These are phyloP conservation scores for Heteromyza rotundicornis DNA, from an alignment of 2,888 invertebrate genomes.

Conservation along the genomic window DNA sequence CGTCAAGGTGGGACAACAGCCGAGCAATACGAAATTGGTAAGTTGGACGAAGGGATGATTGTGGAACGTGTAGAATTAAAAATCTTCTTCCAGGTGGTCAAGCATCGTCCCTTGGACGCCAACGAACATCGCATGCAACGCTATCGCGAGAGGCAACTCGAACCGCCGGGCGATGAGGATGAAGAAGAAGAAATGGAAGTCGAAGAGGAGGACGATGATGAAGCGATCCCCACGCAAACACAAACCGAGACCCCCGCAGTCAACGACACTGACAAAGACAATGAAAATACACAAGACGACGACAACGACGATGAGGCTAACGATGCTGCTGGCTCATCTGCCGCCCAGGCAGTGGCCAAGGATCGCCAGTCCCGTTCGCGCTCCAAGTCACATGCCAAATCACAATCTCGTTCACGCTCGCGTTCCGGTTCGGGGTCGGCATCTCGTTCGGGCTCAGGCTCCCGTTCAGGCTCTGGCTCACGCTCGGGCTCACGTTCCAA, in stretches of 20 bases:
- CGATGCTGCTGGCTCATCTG: constrained; percentile 49
- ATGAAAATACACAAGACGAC: too few relatives aligned
- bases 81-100: constrained; percentile 65
- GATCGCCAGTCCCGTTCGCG: constrained; percentile 54
- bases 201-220: constrained; percentile 64
- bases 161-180: constrained; percentile 79
- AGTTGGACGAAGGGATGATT: constrained; percentile 6
- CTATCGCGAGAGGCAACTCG: constrained; percentile 84
- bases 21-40: constrained; percentile 69
- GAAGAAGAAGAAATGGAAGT: constrained; percentile 72
- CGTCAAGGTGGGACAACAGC: constrained; percentile 74
- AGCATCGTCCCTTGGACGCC: constrained; percentile 85
- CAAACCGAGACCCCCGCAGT: neutral
- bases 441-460: constrained; percentile 39
- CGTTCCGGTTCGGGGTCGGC: constrained; percentile 37
- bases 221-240: constrained; percentile 24
- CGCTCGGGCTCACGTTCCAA: constrained; percentile 39
- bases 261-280: constrained; percentile 38
- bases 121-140: constrained; percentile 86
- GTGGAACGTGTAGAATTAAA: too few relatives aligned
- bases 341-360: constrained; percentile 36
- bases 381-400: constrained; percentile 46
- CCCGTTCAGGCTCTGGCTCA: constrained; percentile 31
- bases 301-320: constrained; percentile 26
- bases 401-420: constrained; percentile 53